Conservation (phyloP, 2,113 vertebrate genomes). For the Neogobius melanostomus region DNA sequence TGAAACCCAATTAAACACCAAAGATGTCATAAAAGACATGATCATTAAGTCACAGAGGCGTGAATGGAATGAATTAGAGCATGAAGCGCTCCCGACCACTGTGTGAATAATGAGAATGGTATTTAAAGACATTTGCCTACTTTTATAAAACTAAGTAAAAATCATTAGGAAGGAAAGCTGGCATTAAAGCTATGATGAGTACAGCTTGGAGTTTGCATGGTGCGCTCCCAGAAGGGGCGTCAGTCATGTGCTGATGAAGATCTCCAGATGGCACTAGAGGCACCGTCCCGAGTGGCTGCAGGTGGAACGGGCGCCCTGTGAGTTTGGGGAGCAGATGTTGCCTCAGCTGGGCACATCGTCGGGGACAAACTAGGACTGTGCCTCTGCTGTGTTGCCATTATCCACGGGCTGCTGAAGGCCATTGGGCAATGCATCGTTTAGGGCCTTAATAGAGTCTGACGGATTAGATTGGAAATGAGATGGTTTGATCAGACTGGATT, state of each 20-base stretch:
- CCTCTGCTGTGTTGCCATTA: slow-evolving; percentile 44
- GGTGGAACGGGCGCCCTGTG: slow-evolving; percentile 38
- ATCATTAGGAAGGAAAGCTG: slow-evolving; percentile 26
- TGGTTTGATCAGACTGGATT: slow-evolving; percentile 47
- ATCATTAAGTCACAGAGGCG: slow-evolving; percentile 14
- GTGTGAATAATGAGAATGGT: slow-evolving; percentile 21
- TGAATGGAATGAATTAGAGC: slow-evolving; percentile 13
- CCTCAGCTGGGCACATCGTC: slow-evolving; percentile 48
- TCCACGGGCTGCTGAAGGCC: slow-evolving; percentile 21
- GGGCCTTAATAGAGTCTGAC: slow-evolving; percentile 44
- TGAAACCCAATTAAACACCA: slow-evolving; percentile 21
- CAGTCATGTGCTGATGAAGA: slow-evolving; percentile 33
- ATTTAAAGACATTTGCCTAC: slow-evolving; percentile 28
- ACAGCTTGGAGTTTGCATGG: slow-evolving; percentile 3
- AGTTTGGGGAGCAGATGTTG: slow-evolving; percentile 53
- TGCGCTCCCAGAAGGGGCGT: slow-evolving; percentile 15
- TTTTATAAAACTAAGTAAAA: slow-evolving; percentile 37
- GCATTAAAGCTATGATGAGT: slow-evolving; percentile 8
- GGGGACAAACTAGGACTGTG: slow-evolving; percentile 26
- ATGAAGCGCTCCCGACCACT: slow-evolving; percentile 1
- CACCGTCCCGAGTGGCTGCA: slow-evolving; percentile 32
- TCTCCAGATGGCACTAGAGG: slow-evolving; percentile 48
- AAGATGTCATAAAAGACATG: slow-evolving; percentile 26
- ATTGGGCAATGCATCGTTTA: slow-evolving; percentile 48
- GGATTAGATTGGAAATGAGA: slow-evolving; percentile 52